Percentiles rank a stretch among this genome's conserved stretches.
Conservation (phyloP, 2,888 invertebrate species). For the Augiades crinisus region DNA sequence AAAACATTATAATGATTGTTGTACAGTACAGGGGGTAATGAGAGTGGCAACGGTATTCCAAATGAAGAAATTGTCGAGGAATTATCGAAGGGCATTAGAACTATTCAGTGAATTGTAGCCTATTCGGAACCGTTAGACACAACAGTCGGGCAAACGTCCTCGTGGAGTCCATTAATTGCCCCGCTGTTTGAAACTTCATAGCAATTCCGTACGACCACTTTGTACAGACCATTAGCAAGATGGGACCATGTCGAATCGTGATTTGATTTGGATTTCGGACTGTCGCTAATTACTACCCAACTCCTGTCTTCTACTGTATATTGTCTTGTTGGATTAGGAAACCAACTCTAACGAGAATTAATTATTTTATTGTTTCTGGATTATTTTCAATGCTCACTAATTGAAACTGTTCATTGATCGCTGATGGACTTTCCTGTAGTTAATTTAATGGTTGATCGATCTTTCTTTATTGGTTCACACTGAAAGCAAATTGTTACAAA, state of each 20-base stretch:
- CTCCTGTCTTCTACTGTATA: constrained; percentile 12
- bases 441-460: not conserved
- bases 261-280: constrained; percentile 35
- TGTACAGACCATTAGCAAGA: constrained; percentile 23
- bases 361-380: not conserved
- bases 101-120: constrained; percentile 19
- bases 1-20: too few relatives aligned
- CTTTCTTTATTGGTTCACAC: not conserved
- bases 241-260: constrained; percentile 34
- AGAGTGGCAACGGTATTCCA: not conserved
- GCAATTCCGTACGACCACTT: constrained; percentile 22
- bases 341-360: not conserved
- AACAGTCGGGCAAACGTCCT: constrained; percentile 18
- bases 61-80: not conserved
- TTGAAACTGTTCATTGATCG: not conserved
- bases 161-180: constrained; percentile 23
- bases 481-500: constrained; percentile 8
- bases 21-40: constrained; percentile 1
- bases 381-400: not conserved
- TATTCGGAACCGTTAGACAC: constrained; percentile 15
- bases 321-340: constrained; percentile 6
- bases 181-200: constrained; percentile 23
- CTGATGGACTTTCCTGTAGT: not conserved
- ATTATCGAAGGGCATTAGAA: constrained; percentile 10
- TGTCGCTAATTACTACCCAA: constrained; percentile 28